Evolutionary conservation across 2,113 vertebrate species (phyloP).

Genomic region (Paramormyrops kingsleyae): DNA sequence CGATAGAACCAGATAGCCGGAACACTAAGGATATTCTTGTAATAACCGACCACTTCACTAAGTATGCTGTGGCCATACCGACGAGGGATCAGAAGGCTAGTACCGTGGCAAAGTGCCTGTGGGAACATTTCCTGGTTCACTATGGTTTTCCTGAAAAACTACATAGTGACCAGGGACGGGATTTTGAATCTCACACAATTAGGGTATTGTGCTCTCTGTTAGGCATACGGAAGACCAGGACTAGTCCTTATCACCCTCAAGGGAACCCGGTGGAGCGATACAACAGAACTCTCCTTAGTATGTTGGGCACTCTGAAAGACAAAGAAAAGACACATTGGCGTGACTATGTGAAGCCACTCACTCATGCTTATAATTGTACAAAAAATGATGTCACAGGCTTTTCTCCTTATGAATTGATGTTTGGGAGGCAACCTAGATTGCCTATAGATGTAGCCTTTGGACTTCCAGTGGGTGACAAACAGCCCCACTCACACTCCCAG

Average conservation of each 20-base stretch:
- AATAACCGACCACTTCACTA: constrained; percentile 20
- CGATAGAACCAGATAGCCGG: constrained; percentile 4
- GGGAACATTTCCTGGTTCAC: constrained; percentile 12
- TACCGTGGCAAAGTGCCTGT: not conserved
- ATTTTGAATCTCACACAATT: too few relatives aligned
- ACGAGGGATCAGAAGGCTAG: constrained; percentile 9
- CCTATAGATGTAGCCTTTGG: not conserved
- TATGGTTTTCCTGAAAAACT: constrained; percentile 4
- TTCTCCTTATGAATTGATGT: constrained; percentile 14
- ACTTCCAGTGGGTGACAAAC: not conserved
- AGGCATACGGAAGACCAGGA: not conserved
- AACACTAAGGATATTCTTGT: constrained; percentile 5
- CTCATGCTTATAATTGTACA: constrained; percentile 26
- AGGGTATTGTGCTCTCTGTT: not conserved
- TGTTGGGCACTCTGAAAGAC: constrained; percentile 6
- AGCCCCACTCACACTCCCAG: constrained; percentile 9
- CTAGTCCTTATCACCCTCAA: not conserved
- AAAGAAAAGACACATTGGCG: not conserved
- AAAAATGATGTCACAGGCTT: constrained; percentile 8
- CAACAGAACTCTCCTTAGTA: not conserved
- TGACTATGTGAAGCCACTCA: not conserved
- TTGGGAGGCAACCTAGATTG: constrained; percentile 13
- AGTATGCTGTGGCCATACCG: not conserved
- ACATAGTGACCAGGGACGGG: too few relatives aligned
- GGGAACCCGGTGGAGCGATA: not conserved